A percentile compares a stretch with the other conserved stretches of the same genome.
Evolutionary conservation across 2,113 vertebrate species (phyloP).

Genomic region (Trogon surrucura): DNA sequence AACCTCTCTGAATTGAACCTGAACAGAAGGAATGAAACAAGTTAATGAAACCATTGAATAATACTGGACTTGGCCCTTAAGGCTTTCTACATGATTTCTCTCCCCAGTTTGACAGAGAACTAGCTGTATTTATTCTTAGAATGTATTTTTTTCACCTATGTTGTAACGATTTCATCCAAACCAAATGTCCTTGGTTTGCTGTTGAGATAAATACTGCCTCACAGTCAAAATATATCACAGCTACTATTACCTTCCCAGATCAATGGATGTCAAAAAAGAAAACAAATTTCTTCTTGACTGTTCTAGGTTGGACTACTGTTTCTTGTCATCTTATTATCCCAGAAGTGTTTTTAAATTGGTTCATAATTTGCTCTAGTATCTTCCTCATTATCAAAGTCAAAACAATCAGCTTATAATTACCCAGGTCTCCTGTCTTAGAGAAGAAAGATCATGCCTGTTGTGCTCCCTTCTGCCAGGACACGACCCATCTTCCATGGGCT

Average conservation of each 20-base stretch:
- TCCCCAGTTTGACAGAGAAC: background rate
- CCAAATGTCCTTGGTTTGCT: background rate
- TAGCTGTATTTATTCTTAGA: background rate
- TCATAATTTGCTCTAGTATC: background rate
- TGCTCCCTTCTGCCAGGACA: background rate
- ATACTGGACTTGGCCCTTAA: background rate
- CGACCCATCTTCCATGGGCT: background rate
- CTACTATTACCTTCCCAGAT: conserved; percentile 1
- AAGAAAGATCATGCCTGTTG: background rate
- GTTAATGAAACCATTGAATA: background rate
- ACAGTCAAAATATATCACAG: conserved; percentile 7
- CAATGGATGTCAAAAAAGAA: conserved; percentile 14
- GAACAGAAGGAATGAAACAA: background rate
- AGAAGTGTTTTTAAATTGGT: background rate
- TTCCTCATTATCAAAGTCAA: background rate
- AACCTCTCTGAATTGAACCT: background rate
- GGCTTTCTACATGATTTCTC: background rate
- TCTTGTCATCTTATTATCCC: background rate
- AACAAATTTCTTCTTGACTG: background rate
- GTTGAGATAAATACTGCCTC: background rate
- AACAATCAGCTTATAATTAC: background rate
- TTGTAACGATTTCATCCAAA: background rate
- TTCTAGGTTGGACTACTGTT: background rate
- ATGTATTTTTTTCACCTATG: background rate
- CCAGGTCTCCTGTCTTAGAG: background rate